phyloP scores from a whole-genome alignment of 2,797 vertebrate species.

The Lindbergichthys nudifrons region DNA sequence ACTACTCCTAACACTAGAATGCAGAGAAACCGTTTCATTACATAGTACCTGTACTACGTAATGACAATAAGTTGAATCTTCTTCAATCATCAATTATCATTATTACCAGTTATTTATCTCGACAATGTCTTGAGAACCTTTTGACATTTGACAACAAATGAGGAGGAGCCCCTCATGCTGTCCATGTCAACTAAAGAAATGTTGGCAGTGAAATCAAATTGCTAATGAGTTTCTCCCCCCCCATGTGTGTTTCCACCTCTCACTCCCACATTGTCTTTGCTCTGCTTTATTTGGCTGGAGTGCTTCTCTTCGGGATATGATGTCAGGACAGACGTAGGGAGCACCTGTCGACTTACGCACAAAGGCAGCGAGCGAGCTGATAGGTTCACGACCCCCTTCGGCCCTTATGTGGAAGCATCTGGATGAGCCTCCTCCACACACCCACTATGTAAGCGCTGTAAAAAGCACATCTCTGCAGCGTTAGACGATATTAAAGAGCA shows the following conservation, averaged over 20 bases:
- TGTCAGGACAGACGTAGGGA: slow-evolving; percentile 74
- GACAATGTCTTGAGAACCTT: slow-evolving; percentile 2
- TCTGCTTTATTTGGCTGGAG: slow-evolving; percentile 75
- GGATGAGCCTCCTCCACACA: slow-evolving; percentile 28
- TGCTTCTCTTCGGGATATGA: slow-evolving; percentile 64
- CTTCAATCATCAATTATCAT: too few relatives aligned
- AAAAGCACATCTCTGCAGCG: slow-evolving; percentile 2
- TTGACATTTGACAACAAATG: neutral
- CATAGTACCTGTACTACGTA: too few relatives aligned
- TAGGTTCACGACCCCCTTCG: slow-evolving; percentile 63
- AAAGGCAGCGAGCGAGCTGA: slow-evolving; percentile 39
- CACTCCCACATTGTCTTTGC: slow-evolving; percentile 58
- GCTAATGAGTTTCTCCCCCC: slow-evolving; percentile 11
- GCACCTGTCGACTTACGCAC: slow-evolving; percentile 82
- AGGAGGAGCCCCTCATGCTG: too few relatives aligned
- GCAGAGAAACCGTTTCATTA: too few relatives aligned
- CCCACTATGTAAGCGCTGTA: neutral
- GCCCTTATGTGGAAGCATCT: slow-evolving; percentile 50
- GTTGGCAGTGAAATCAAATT: slow-evolving; percentile 15
- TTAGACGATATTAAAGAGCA: neutral
- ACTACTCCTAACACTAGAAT: too few relatives aligned
- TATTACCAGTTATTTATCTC: neutral
- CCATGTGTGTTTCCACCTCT: slow-evolving; percentile 58
- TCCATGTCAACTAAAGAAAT: neutral
- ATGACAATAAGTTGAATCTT: too few relatives aligned